Percentiles rank a stretch among this genome's conserved stretches.
phyloP scores from a whole-genome alignment of 2,113 vertebrate genomes.

The Nesoenas mayeri region DNA sequence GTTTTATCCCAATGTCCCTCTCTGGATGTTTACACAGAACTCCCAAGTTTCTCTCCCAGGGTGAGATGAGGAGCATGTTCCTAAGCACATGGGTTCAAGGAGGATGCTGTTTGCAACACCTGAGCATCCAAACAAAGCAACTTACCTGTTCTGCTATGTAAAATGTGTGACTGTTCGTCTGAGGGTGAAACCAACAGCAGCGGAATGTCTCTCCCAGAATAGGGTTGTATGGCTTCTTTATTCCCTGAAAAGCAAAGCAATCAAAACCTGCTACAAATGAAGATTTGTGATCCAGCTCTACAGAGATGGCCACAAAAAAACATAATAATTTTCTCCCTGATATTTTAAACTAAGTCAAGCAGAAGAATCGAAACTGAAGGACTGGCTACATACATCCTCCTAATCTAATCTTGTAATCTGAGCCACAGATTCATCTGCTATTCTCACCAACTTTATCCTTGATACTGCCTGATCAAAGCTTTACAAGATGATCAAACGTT shows the following conservation, averaged over 20 bases:
- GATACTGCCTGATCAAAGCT: not conserved
- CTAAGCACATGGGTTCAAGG: not conserved
- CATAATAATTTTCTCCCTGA: not conserved
- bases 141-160: conserved; percentile 95
- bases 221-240: conserved; percentile 98
- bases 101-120: not conserved
- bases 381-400: not conserved
- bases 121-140: not conserved
- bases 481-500: not conserved
- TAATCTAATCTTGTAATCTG: not conserved
- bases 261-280: not conserved
- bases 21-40: not conserved
- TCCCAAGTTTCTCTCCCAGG: not conserved
- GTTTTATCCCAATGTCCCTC: not conserved
- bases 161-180: conserved; percentile 92
- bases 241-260: conserved; percentile 78
- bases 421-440: not conserved
- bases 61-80: not conserved
- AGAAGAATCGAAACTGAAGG: not conserved
- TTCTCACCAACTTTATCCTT: not conserved
- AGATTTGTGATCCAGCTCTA: not conserved
- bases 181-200: conserved; percentile 94
- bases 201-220: conserved; percentile 95
- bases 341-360: not conserved
- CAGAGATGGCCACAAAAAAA: not conserved